phyloP scores from a whole-genome alignment of 2,113 vertebrate genomes.

The Tyto alba region DNA sequence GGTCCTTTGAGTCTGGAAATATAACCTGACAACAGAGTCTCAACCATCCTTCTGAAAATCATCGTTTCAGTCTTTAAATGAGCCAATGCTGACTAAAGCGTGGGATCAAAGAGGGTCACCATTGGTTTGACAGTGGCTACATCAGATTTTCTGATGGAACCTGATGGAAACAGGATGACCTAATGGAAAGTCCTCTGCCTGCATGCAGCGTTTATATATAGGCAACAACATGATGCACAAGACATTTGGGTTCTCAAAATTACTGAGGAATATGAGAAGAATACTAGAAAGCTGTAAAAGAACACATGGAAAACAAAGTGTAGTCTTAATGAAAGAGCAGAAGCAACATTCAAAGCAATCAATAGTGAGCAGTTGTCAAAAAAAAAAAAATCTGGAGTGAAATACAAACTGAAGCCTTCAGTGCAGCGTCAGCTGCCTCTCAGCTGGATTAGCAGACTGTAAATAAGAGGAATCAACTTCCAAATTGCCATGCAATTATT shows the following conservation, averaged over 20 bases:
- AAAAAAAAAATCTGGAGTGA: neutral
- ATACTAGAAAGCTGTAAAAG: neutral
- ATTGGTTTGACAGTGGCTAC: neutral
- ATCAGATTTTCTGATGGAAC: neutral
- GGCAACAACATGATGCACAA: neutral
- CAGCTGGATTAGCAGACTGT: neutral
- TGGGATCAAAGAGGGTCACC: neutral
- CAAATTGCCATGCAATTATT: neutral
- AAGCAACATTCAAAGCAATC: neutral
- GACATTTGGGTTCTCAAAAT: neutral
- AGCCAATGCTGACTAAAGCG: neutral
- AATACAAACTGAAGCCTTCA: neutral
- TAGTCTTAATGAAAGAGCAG: neutral
- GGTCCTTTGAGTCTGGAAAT: neutral
- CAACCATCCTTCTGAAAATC: neutral
- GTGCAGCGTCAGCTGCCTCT: neutral
- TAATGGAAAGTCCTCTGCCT: neutral
- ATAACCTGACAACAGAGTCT: neutral
- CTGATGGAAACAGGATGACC: rapidly evolving
- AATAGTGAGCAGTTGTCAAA: neutral
- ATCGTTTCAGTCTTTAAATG: neutral
- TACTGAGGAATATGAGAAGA: neutral
- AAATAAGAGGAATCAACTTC: neutral
- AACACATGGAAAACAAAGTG: neutral
- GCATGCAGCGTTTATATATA: neutral